Base-by-base conservation (phyloP, 2,113 vertebrate species). In the Apteryx mantelli region DNA sequence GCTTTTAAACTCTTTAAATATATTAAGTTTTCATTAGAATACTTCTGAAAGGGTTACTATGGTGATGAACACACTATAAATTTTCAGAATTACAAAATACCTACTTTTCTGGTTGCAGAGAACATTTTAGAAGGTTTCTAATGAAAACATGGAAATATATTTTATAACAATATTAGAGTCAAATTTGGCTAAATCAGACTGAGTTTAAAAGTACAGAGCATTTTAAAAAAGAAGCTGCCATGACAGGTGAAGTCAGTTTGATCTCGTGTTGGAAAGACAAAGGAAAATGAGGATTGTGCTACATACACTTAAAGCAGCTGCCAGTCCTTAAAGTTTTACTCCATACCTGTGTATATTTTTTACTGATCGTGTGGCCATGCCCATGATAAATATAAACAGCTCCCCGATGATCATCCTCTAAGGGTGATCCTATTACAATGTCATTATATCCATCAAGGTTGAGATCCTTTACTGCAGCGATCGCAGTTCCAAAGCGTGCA, bases 371-470 rank as follows among this genome's bases (percentile, higher is more conserved):
- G 66, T 90, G 98, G 70, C 98, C 97, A 11, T 7, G 95, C 34
- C 99, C 99, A 1, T 99, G 99, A 88, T 99, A 99, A 94, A 99
- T 97, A 95, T 99, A 99, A 40, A 99, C 99, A 7, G 99, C 99
- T 44, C 99, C 99, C 4, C 98, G 96, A 69, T 99, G 99, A 93
- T 99, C 99, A 40, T 99, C 99, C 89, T 99, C 99, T 40, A 99
- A 95, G 2, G 99, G 99, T 4, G 99, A 99, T 2, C 99, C 99
- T 36, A 99, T 99, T 40, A 99, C 99, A 25, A 99, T 95, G 76
- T 99, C 99, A 55, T 99, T 99, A 53, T 98, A 98, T 4, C 99
- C 99, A 13, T 99, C 99, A 34, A 99, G 98, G 96, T 99, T 99
- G 91, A 99, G 98, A 85, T 99, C 99, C 11, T 97, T 98, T 26